Conservation (phyloP, 2,113 vertebrate genomes). For the Gasterosteus nipponicus region DNA sequence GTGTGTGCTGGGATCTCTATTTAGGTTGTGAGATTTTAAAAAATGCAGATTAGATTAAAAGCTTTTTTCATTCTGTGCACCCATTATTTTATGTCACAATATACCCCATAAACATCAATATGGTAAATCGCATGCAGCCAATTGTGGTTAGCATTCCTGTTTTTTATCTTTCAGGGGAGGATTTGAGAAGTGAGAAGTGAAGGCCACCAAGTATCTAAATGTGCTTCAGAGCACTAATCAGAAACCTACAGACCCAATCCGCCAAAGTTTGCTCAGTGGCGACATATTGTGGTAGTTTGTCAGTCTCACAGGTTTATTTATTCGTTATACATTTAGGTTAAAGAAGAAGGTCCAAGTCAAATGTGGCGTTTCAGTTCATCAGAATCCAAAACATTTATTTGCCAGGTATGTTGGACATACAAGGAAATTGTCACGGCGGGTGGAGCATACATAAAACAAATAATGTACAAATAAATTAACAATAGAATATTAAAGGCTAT, state of each 20-base stretch:
- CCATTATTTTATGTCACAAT: not conserved
- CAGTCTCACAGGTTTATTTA: not conserved
- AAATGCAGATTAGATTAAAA: not conserved
- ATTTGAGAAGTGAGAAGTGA: not conserved
- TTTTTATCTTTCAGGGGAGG: not conserved
- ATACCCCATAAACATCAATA: not conserved
- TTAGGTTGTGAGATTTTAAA: not conserved
- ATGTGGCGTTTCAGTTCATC: not conserved
- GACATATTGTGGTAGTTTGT: slow-evolving; percentile 2
- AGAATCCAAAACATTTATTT: not conserved
- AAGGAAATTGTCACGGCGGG: too few species aligned
- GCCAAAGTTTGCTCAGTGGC: not conserved
- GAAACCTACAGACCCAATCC: not conserved
- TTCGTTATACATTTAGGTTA: not conserved
- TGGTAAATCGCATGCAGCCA: not conserved
- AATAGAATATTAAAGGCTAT: too few species aligned
- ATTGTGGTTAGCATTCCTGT: not conserved
- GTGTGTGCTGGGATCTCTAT: not conserved
- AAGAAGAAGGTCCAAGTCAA: slow-evolving; percentile 4
- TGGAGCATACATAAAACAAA: too few species aligned
- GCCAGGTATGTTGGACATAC: too few species aligned
- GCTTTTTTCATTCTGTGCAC: not conserved
- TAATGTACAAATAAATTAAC: too few species aligned
- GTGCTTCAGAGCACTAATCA: not conserved
- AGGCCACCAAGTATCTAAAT: too few species aligned